Evolutionary conservation across 1,140 invertebrate genomes (phyloP).

Genomic region (Lordiphosa mommai): DNA sequence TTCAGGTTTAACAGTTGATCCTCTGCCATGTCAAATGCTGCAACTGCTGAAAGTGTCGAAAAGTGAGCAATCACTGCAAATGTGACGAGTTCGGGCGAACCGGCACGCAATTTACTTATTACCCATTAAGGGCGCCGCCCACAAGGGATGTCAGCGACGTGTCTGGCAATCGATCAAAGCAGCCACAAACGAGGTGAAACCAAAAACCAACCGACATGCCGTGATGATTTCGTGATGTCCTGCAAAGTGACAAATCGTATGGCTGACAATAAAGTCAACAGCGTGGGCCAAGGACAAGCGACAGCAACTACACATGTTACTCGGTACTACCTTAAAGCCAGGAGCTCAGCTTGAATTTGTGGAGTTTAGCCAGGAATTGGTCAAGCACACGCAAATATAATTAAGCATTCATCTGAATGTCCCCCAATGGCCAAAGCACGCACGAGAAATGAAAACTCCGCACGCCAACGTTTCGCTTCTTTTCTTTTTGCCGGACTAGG

Average conservation of each 20-base stretch:
- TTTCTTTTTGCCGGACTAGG: not conserved
- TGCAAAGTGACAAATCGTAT: constrained; percentile 66
- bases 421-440: constrained; percentile 20
- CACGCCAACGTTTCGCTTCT: constrained; percentile 38
- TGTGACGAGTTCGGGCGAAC: constrained; percentile 47
- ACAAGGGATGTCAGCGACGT: constrained; percentile 11
- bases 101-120: constrained; percentile 77
- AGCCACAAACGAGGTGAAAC: constrained; percentile 21
- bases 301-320: constrained; percentile 33
- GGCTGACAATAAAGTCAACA: constrained; percentile 68
- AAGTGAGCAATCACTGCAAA: constrained; percentile 75
- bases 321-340: constrained; percentile 18
- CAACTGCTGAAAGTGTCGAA: constrained; percentile 56
- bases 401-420: constrained; percentile 38
- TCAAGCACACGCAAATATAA: constrained; percentile 64
- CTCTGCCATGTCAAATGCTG: constrained; percentile 15
- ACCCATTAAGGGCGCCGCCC: constrained; percentile 57
- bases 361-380: constrained; percentile 29
- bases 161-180: constrained; percentile 63
- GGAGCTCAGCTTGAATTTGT: not conserved
- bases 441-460: constrained; percentile 56
- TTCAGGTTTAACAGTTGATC: constrained; percentile 22
- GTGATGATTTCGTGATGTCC: constrained; percentile 15
- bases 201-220: constrained; percentile 29
- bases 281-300: constrained; percentile 33